Percentiles rank a stretch among this genome's conserved stretches.
Evolutionary conservation across 1,140 invertebrate genomes (phyloP).

Genomic region (Hyposmocoma kahamanoa): DNA sequence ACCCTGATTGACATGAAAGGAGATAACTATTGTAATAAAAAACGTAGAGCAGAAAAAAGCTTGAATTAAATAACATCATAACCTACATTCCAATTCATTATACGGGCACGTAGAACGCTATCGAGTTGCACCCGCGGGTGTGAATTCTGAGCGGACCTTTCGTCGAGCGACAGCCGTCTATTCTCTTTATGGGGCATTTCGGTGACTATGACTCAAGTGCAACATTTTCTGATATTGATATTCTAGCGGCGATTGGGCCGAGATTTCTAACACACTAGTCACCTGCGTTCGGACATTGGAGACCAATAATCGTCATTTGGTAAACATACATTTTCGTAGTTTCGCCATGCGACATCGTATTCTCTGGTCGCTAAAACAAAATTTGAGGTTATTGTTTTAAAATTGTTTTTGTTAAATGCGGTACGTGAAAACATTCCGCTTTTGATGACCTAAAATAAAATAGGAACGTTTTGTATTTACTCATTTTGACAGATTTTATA

Average conservation of each 20-base stretch:
- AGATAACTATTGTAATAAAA: slow-evolving; percentile 67
- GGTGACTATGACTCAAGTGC: slow-evolving; percentile 46
- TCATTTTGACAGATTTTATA: slow-evolving; percentile 8
- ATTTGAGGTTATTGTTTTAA: no score
- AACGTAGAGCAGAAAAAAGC: slow-evolving; percentile 58
- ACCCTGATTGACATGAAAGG: slow-evolving; percentile 61
- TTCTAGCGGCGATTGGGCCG: slow-evolving; percentile 47
- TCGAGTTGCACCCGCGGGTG: slow-evolving; percentile 42
- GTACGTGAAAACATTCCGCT: background rate
- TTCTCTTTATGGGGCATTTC: slow-evolving; percentile 67
- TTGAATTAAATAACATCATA: slow-evolving; percentile 67
- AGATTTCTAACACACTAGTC: slow-evolving; percentile 47
- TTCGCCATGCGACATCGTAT: slow-evolving; percentile 10
- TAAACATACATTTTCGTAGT: slow-evolving; percentile 21
- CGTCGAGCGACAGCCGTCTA: slow-evolving; percentile 61
- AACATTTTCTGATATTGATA: slow-evolving; percentile 68
- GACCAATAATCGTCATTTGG: slow-evolving; percentile 33
- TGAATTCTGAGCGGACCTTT: slow-evolving; percentile 61
- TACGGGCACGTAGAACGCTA: slow-evolving; percentile 32
- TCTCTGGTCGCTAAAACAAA: no score
- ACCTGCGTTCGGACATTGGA: slow-evolving; percentile 38
- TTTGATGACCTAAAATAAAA: background rate
- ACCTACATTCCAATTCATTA: slow-evolving; percentile 65
- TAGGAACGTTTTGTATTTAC: slow-evolving; percentile 2
- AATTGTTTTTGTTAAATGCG: no score